A percentile compares a stretch with the other conserved stretches of the same genome.
Evolutionary conservation across 2,888 invertebrate species (phyloP).

Genomic region (Charanyca ferruginea): DNA sequence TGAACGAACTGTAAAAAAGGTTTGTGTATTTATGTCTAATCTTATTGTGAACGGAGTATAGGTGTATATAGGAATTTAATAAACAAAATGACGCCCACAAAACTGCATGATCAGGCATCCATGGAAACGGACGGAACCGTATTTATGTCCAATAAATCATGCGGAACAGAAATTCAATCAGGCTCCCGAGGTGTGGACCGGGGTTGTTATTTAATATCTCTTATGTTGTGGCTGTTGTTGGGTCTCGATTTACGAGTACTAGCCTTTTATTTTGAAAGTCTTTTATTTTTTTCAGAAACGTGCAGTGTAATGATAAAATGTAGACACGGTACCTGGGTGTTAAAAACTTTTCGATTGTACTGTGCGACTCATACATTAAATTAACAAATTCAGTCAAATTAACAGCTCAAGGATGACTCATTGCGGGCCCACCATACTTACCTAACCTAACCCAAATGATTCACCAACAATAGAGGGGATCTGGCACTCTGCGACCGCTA

Average conservation of each 20-base stretch:
- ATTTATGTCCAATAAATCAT: constrained; percentile 83
- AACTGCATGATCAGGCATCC: constrained; percentile 67
- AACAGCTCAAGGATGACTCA: too few relatives aligned
- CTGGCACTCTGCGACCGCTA: too few relatives aligned
- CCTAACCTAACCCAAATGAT: too few relatives aligned
- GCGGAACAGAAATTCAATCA: constrained; percentile 83
- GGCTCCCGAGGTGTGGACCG: constrained; percentile 70
- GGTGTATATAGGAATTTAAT: constrained; percentile 49
- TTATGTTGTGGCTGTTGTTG: constrained; percentile 45
- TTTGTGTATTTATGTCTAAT: too few relatives aligned
- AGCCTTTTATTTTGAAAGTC: constrained; percentile 36
- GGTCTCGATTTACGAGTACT: constrained; percentile 49
- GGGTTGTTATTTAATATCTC: constrained; percentile 63
- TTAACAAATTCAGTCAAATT: too few relatives aligned
- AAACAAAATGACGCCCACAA: constrained; percentile 62
- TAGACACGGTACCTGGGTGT: constrained; percentile 1
- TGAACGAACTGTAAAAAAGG: too few relatives aligned
- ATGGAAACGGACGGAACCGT: constrained; percentile 68
- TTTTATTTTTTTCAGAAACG: constrained; percentile 22
- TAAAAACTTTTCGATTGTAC: constrained; percentile 9
- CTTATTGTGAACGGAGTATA: too few relatives aligned
- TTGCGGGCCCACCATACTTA: too few relatives aligned
- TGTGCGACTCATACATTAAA: too few relatives aligned
- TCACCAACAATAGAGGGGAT: too few relatives aligned
- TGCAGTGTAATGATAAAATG: constrained; percentile 25